Conservation (phyloP, 2,888 invertebrate genomes). For the Byasa hedistus region DNA sequence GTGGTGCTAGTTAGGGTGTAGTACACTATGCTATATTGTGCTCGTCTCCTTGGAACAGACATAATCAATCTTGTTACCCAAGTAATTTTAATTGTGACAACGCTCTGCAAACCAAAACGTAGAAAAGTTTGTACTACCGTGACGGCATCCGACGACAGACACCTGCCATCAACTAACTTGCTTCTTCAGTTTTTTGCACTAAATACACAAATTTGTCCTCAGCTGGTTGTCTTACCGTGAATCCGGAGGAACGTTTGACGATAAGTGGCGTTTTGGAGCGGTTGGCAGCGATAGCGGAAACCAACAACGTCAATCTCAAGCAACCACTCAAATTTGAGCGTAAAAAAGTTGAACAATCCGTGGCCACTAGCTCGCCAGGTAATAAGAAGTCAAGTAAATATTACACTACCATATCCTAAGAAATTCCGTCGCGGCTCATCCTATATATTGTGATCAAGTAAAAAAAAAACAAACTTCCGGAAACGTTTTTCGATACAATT, state of each 20-base stretch:
- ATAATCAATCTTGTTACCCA: too few species aligned
- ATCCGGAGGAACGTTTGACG: constrained; percentile 89
- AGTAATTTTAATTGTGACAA: too few species aligned
- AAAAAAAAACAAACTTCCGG: constrained; percentile 39
- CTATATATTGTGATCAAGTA: constrained; percentile 45
- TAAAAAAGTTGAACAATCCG: constrained; percentile 82
- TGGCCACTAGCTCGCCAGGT: constrained; percentile 82
- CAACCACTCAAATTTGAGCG: constrained; percentile 86
- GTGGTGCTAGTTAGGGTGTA: too few species aligned
- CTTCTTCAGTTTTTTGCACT: constrained; percentile 8
- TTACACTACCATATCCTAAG: constrained; percentile 81
- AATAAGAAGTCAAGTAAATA: constrained; percentile 82
- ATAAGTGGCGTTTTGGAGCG: constrained; percentile 90
- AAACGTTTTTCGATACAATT: constrained; percentile 34
- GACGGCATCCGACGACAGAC: too few species aligned
- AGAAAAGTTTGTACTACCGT: too few species aligned
- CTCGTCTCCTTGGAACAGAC: too few species aligned
- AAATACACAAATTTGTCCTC: constrained; percentile 50
- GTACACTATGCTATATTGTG: too few species aligned
- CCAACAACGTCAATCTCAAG: constrained; percentile 89
- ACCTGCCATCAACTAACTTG: background rate
- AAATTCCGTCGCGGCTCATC: constrained; percentile 51
- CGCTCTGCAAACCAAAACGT: too few species aligned
- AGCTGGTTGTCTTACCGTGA: constrained; percentile 89
- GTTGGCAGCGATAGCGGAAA: constrained; percentile 93